Conservation (phyloP, 2,888 invertebrate genomes). For the Drosophila austrosaltans region DNA sequence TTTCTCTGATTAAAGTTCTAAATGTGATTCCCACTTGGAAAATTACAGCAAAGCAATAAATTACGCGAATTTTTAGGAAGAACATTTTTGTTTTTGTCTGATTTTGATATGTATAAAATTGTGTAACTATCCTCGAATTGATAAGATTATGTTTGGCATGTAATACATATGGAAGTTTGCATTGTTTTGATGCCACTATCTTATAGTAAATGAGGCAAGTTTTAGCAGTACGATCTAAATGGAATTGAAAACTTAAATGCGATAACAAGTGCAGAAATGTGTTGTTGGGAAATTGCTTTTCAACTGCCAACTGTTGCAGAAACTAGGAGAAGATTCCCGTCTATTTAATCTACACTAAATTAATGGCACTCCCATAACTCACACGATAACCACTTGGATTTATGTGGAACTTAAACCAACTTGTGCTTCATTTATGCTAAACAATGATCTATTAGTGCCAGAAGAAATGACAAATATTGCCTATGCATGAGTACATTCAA, state of each 20-base stretch:
- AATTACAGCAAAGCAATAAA: too few relatives aligned
- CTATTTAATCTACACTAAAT: background rate
- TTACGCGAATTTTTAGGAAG: too few relatives aligned
- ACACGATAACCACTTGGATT: background rate
- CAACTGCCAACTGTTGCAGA: background rate
- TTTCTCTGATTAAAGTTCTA: too few relatives aligned
- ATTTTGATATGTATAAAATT: too few relatives aligned
- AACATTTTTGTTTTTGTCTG: too few relatives aligned
- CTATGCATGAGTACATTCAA: constrained; percentile 6
- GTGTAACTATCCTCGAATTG: too few relatives aligned
- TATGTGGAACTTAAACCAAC: background rate
- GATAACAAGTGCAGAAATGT: background rate
- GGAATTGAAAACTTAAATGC: background rate
- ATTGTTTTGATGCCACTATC: constrained; percentile 3
- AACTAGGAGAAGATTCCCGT: background rate
- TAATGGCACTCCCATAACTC: background rate
- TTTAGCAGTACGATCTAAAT: background rate
- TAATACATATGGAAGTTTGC: background rate
- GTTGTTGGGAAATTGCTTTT: background rate
- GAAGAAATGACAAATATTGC: constrained; percentile 22
- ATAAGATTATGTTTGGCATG: too few relatives aligned
- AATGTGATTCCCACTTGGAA: too few relatives aligned
- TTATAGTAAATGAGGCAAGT: background rate
- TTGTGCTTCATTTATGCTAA: background rate
- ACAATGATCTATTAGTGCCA: background rate